Base-by-base conservation (phyloP, 2,888 invertebrate species). In the Andrena chrysosceles region DNA sequence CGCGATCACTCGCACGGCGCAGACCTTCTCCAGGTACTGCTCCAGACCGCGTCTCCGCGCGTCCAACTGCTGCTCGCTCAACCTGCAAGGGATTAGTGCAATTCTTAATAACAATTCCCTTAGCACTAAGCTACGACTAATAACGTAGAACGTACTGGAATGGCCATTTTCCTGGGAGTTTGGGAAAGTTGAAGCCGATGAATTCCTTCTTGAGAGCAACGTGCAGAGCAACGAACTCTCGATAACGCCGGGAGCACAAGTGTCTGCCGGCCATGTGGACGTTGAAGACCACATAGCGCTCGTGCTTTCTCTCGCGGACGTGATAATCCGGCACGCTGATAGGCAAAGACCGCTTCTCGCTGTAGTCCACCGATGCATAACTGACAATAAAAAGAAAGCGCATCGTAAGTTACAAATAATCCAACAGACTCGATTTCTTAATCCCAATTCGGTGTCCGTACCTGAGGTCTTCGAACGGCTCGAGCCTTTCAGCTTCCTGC, bases 211-310 rank as follows among this genome's bases (percentile, higher is more conserved):
- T 97, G 74, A 99, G 95, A 89, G 97, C 96, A 90, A 96, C 96
- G 92, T 99, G 98, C 83, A 99, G 95, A 87, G 97, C 97, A 8
- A 98, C 96, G 94, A 99, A 99, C 95, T 99, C 99, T 81, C 99
- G 96, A 94, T 99, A 99, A 54, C 99, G 95, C 69, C 99, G 95
- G 68, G 99, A 99, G 94, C 99, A 99, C 72, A 99, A 95, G 93
- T 99, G 99, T 49, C 99, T 95, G 0, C 99, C 99, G 6, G 99
- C 99, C 99, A 99, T 99, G 94, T 99, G 99, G 85, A 99, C 99
- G 93, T 99, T 99, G 95, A 98, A 99, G 10, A 96, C 98, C 89
- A 99, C 98, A 95, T 96, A 99, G 89, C 98, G 97, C 91, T 99
- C 98, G 70, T 98, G 98, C 88, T 97, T 96, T 88, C 97, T 95